phyloP scores from a whole-genome alignment of 2,113 vertebrate genomes.

The Xenopus borealis region DNA sequence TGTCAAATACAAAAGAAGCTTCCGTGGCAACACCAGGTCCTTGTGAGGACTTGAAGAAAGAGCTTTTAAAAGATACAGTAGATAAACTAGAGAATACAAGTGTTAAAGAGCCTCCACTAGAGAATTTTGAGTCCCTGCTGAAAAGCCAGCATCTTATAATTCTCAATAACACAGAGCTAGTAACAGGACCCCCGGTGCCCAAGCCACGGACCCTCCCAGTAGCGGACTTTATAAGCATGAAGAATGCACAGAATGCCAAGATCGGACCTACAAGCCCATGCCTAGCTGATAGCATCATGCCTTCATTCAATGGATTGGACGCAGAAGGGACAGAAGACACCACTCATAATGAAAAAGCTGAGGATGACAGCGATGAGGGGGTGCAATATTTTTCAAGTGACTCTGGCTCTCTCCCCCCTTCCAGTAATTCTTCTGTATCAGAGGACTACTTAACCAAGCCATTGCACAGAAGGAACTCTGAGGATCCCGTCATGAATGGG shows the following conservation, averaged over 20 bases:
- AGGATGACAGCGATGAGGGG: constrained; percentile 50
- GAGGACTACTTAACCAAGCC: constrained; percentile 62
- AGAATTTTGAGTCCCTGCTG: background rate
- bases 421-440: constrained; percentile 71
- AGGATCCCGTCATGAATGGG: constrained; percentile 58
- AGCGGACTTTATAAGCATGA: constrained; percentile 50
- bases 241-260: background rate
- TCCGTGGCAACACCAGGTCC: background rate
- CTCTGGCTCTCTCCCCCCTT: constrained; percentile 51
- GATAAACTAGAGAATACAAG: background rate
- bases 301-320: constrained; percentile 23
- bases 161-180: fast-evolving
- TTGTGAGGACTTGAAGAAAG: background rate
- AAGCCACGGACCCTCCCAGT: constrained; percentile 70
- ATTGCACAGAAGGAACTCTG: constrained; percentile 62
- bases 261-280: background rate
- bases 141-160: constrained; percentile 46
- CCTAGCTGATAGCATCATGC: background rate
- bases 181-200: constrained; percentile 56
- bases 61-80: background rate
- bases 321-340: constrained; percentile 12
- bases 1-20: background rate
- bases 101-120: background rate
- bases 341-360: constrained; percentile 56
- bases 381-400: constrained; percentile 52